Base-by-base conservation (phyloP, 2,888 invertebrate species). In the Ligdia adustata region DNA sequence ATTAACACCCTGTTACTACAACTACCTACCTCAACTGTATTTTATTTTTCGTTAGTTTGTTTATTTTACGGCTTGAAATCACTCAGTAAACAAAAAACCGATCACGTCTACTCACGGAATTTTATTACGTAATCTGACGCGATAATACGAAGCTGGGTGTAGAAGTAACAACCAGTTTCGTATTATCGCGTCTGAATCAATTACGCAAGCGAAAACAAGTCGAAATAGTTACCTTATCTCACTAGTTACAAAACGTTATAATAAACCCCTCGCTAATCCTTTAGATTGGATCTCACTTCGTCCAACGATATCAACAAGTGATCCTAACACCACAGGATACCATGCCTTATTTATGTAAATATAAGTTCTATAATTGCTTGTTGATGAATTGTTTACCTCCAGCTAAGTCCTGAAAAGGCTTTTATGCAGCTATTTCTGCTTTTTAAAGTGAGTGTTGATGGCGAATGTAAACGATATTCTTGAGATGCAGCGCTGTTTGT, bases 221-320 rank as follows among this genome's bases (percentile, higher is more conserved):
- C 31, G 5, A 9, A 45, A 41, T 47, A 47, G 40, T 37, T 43
- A 9, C 22, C 15, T 41, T 50, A 50, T 50, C 40, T 31, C 35
- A 14, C 49, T 34, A n/a, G n/a, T n/a, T n/a, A n/a, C n/a, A n/a
- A n/a, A 53, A 31, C 51, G 54, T 55, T 58, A 64, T 59, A 66
- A 61, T 48, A 48, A 42, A 37, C 54, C 48, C 37, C 32, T 37
- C n/a, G 44, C 55, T 69, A 69, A 70, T 67, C 66, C 62, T 52
- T 59, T 56, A 66, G 64, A 69, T 63, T 62, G 58, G 63, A 69
- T 69, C 63, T 60, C 55, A 54, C 22, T 9, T 11, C 24, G 24
- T 13, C 26, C 42, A 40, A 47, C 33, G 28, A 20, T 57, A 47
- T 57, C 67, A 69, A 69, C 69, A 69, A 60, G 60, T 60, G 63